A percentile compares a stretch with the other conserved stretches of the same genome.
Conservation (phyloP, 53 echinoderm and acorn worm species). For the Stichopus horrens region DNA sequence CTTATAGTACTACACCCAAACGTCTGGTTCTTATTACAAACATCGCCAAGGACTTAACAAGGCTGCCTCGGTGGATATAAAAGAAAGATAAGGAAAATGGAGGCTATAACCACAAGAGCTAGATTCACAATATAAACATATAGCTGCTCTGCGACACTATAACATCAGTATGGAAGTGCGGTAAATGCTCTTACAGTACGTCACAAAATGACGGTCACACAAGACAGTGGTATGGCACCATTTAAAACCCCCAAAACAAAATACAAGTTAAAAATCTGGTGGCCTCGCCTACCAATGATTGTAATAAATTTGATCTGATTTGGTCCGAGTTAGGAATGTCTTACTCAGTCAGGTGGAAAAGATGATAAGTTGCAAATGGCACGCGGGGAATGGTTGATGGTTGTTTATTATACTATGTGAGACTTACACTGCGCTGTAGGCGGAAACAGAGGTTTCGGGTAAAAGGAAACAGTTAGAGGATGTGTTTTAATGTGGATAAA, state of each 20-base stretch:
- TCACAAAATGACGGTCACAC: conserved; percentile 8
- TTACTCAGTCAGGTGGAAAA: conserved; percentile 14
- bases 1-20: neutral
- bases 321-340: conserved; percentile 11
- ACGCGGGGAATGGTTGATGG: neutral
- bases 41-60: conserved; percentile 37
- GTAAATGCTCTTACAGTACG: neutral
- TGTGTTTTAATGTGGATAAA: neutral
- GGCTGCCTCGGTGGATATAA: conserved; percentile 25
- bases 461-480: conserved; percentile 7
- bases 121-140: neutral
- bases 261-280: neutral
- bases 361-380: conserved; percentile 7
- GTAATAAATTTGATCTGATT: conserved; percentile 10
- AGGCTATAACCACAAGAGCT: neutral
- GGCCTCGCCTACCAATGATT: conserved; percentile 14
- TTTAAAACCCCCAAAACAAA: neutral
- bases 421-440: neutral
- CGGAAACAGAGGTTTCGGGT: neutral
- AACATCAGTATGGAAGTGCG: too few relatives aligned
- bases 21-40: conserved; percentile 41
- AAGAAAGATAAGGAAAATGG: conserved; percentile 37
- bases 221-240: neutral
- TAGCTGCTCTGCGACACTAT: neutral
- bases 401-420: neutral